Conservation (phyloP, 1,140 invertebrate species). For the Drosophila busckii region DNA sequence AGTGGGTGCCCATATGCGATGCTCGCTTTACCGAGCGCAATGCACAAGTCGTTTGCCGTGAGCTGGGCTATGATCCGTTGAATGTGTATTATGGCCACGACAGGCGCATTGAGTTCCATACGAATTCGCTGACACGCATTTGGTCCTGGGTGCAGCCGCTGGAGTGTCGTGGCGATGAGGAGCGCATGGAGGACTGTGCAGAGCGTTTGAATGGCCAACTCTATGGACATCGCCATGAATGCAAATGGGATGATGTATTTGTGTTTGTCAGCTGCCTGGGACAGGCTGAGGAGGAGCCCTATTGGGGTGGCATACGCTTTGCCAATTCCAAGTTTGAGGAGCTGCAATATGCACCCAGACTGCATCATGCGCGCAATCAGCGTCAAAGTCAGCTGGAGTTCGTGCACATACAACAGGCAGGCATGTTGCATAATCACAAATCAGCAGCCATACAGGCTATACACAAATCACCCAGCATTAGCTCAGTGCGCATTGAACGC, state of each 20-base stretch:
- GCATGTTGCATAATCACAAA: conserved; percentile 97
- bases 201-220: conserved; percentile 93
- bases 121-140: conserved; percentile 89
- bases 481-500: conserved; percentile 89
- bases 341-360: conserved; percentile 88
- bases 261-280: conserved; percentile 95
- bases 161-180: conserved; percentile 91
- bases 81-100: conserved; percentile 92
- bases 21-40: conserved; percentile 95
- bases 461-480: conserved; percentile 89
- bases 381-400: conserved; percentile 89
- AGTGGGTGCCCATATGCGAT: conserved; percentile 99
- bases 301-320: conserved; percentile 98
- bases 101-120: conserved; percentile 89
- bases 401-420: conserved; percentile 95
- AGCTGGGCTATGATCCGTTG: conserved; percentile 93
- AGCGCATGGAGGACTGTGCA: conserved; percentile 90
- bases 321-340: conserved; percentile 93
- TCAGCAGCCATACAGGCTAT: conserved; percentile 94
- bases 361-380: conserved; percentile 87
- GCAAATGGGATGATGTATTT: conserved; percentile 92
- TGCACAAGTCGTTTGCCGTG: conserved; percentile 95
- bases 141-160: conserved; percentile 98
- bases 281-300: conserved; percentile 84
- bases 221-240: conserved; percentile 90